phyloP scores from a whole-genome alignment of 2,888 invertebrate species.

The Acronicta alni region DNA sequence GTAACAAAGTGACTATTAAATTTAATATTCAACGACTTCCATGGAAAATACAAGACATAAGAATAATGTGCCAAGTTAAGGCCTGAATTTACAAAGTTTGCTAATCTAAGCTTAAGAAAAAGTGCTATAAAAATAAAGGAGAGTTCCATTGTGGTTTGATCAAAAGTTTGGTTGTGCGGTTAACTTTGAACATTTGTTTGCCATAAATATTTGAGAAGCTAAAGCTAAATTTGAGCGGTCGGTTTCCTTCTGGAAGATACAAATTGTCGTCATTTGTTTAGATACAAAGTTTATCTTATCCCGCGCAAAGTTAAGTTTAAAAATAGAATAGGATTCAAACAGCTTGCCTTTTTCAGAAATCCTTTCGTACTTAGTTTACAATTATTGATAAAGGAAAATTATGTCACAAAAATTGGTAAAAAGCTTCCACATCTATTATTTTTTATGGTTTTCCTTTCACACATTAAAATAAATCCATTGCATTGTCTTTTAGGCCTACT shows the following conservation, averaged over 20 bases:
- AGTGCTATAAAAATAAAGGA: conserved; percentile 45
- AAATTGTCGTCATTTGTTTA: conserved; percentile 33
- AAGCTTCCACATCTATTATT: too few relatives aligned
- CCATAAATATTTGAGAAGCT: conserved; percentile 36
- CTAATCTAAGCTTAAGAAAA: conserved; percentile 50
- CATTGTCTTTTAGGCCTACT: too few relatives aligned
- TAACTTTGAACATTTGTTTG: conserved; percentile 36
- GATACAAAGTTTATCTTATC: conserved; percentile 25
- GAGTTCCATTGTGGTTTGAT: conserved; percentile 29
- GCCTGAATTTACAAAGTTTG: conserved; percentile 50
- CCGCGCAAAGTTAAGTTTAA: conserved; percentile 5
- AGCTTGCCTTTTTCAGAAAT: too few relatives aligned
- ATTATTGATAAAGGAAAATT: too few relatives aligned
- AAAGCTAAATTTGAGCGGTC: conserved; percentile 18
- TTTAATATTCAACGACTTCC: conserved; percentile 30
- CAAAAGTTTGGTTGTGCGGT: conserved; percentile 23
- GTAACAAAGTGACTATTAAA: conserved; percentile 37
- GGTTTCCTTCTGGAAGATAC: conserved; percentile 25
- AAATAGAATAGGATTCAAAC: neutral
- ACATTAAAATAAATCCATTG: too few relatives aligned
- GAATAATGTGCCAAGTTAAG: conserved; percentile 48
- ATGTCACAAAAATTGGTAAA: too few relatives aligned
- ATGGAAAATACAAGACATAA: conserved; percentile 41
- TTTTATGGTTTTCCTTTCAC: too few relatives aligned
- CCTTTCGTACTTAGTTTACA: too few relatives aligned